Conservation (phyloP, 2,113 vertebrate genomes). For the Chlorodrepanis virens region DNA sequence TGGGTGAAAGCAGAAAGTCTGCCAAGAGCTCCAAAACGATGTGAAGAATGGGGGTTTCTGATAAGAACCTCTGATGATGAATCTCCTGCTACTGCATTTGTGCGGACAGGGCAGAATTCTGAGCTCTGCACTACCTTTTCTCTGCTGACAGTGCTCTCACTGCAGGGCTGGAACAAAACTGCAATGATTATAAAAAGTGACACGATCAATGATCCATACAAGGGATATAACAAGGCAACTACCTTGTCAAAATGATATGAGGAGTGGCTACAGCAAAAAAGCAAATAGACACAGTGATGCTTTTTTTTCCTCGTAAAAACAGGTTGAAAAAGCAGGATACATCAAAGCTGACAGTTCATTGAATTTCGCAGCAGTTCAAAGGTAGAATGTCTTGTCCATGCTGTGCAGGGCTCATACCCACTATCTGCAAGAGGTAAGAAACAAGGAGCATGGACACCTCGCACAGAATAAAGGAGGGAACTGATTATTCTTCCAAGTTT, state of each 20-base stretch:
- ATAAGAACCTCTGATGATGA: slow-evolving; percentile 11
- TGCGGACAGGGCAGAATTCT: neutral
- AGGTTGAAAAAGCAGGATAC: neutral
- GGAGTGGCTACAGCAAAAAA: neutral
- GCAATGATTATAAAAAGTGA: neutral
- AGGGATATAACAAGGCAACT: neutral
- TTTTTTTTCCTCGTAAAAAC: neutral
- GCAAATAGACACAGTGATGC: neutral
- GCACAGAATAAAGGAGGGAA: neutral
- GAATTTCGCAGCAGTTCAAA: slow-evolving; percentile 15
- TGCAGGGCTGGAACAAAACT: neutral
- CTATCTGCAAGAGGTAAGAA: neutral
- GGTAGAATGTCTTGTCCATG: neutral
- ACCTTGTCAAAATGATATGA: neutral
- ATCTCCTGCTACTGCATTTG: neutral
- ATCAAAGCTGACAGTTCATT: neutral
- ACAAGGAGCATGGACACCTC: neutral
- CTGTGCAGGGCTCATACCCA: neutral
- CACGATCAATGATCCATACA: neutral
- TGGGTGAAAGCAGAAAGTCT: slow-evolving; percentile 30
- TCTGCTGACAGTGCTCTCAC: neutral
- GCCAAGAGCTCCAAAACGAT: slow-evolving; percentile 31
- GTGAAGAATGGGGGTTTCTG: slow-evolving; percentile 37
- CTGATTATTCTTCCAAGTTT: neutral
- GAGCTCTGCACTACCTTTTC: neutral